Conservation (phyloP, 2,113 vertebrate genomes). For the Sterrhoptilus dennistouni region DNA sequence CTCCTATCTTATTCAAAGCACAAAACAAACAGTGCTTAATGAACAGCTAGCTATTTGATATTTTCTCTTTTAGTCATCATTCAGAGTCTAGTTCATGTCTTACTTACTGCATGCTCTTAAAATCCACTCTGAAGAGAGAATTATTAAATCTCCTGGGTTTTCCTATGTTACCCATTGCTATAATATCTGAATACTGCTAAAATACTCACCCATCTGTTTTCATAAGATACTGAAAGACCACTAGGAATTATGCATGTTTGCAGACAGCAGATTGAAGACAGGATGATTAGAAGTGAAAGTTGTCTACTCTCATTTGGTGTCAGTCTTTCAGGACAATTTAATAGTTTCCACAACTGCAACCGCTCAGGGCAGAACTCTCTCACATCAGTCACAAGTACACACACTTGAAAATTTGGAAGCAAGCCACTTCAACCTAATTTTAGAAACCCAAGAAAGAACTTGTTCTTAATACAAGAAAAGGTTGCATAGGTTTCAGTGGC, state of each 20-base stretch:
- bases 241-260: background rate
- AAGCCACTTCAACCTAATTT: background rate
- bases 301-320: background rate
- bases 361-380: background rate
- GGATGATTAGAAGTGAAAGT: background rate
- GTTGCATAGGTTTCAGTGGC: background rate
- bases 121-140: background rate
- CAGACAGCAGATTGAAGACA: background rate
- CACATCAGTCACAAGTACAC: rapidly evolving
- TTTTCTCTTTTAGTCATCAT: background rate
- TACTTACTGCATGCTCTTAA: background rate
- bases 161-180: background rate
- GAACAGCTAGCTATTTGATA: background rate
- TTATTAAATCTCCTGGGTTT: background rate
- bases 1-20: background rate
- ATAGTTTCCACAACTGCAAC: background rate
- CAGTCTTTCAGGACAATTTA: background rate
- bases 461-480: background rate
- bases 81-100: background rate
- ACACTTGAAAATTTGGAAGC: background rate
- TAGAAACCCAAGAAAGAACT: background rate
- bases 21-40: background rate
- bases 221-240: background rate
- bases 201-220: background rate
- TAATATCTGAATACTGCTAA: background rate